These are phyloP conservation scores for Gandaritis pyraliata DNA, from an alignment of 2,888 invertebrate species.

Conservation along the genomic window DNA sequence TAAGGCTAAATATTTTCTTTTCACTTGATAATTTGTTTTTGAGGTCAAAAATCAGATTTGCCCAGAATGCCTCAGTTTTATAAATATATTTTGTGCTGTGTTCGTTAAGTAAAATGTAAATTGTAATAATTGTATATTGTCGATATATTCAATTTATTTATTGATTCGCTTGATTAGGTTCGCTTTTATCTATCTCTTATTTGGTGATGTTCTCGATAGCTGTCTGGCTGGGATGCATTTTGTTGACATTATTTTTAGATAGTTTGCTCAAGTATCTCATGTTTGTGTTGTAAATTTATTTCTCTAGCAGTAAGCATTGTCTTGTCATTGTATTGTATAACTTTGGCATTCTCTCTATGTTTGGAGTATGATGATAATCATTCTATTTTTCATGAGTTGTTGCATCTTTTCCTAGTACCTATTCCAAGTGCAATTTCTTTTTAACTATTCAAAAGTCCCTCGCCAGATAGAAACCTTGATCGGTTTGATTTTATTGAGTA, in stretches of 20 bases:
- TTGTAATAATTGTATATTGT: conserved; percentile 83
- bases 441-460: conserved; percentile 55
- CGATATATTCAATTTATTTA: conserved; percentile 82
- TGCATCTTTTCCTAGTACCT: conserved; percentile 12
- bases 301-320: conserved; percentile 65
- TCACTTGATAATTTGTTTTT: conserved; percentile 3
- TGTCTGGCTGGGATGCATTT: conserved; percentile 79
- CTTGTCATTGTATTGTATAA: conserved; percentile 51
- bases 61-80: conserved; percentile 45
- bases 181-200: conserved; percentile 60
- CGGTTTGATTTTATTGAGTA: conserved; percentile 63
- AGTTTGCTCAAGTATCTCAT: conserved; percentile 77
- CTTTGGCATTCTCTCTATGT: conserved; percentile 35
- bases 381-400: conserved; percentile 5
- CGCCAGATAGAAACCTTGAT: conserved; percentile 71
- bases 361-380: conserved; percentile 20
- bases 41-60: conserved; percentile 8
- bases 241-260: conserved; percentile 55
- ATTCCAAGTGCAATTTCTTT: conserved; percentile 41
- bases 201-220: conserved; percentile 63
- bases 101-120: conserved; percentile 82
- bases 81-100: conserved; percentile 79
- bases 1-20: neutral
- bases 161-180: conserved; percentile 79
- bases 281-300: conserved; percentile 72